A percentile compares a stretch with the other conserved stretches of the same genome.
Conservation (phyloP, 2,797 vertebrate species). For the Chromis chromis region DNA sequence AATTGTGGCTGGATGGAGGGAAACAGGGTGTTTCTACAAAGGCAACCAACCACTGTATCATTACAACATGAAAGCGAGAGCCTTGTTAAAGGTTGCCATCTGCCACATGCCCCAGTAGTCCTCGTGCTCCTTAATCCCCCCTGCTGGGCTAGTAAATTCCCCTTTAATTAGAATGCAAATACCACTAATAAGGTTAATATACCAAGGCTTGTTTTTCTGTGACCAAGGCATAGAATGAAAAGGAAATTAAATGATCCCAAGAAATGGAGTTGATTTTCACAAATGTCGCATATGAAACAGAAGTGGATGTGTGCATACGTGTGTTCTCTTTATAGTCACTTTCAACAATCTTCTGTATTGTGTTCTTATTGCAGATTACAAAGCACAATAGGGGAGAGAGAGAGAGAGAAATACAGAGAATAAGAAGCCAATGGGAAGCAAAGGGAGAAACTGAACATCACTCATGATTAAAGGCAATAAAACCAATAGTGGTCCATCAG, state of each 20-base stretch:
- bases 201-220: constrained; percentile 69
- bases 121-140: constrained; percentile 72
- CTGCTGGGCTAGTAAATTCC: constrained; percentile 77
- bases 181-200: constrained; percentile 82
- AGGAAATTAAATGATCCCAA: constrained; percentile 65
- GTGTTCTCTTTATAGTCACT: constrained; percentile 14
- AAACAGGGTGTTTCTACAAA: constrained; percentile 52
- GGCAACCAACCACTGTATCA: constrained; percentile 64
- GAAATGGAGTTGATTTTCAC: constrained; percentile 42
- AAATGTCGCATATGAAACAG: constrained; percentile 36
- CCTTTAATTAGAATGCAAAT: constrained; percentile 82
- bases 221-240: constrained; percentile 45
- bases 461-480: constrained; percentile 74
- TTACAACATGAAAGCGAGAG: constrained; percentile 63
- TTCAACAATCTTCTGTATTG: constrained; percentile 18
- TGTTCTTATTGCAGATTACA: constrained; percentile 39
- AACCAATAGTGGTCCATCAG: constrained; percentile 65
- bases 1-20: constrained; percentile 41
- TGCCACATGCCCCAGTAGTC: constrained; percentile 61
- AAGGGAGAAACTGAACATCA: constrained; percentile 56
- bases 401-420: constrained; percentile 41
- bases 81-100: constrained; percentile 76
- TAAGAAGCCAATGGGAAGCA: constrained; percentile 33
- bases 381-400: constrained; percentile 5
- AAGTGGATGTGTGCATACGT: constrained; percentile 7